phyloP scores from a whole-genome alignment of 2,888 invertebrate species.

The Ganaspis brasiliensis region DNA sequence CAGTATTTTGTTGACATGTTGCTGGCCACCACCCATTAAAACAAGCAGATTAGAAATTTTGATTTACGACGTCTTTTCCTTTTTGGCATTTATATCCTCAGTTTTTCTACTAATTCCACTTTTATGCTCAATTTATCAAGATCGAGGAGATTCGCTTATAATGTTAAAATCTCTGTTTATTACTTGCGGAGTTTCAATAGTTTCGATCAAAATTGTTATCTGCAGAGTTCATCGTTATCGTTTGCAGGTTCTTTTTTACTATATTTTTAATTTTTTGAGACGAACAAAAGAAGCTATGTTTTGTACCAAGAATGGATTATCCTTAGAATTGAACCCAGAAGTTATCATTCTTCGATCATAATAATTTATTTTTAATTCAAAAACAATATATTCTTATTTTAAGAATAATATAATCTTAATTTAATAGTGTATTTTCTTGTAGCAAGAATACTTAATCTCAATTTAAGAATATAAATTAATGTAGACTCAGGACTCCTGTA shows the following conservation, averaged over 20 bases:
- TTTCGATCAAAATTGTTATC: constrained; percentile 38
- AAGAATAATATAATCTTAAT: too few relatives aligned
- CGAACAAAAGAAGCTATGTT: too few relatives aligned
- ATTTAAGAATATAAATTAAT: too few relatives aligned
- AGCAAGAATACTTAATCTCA: too few relatives aligned
- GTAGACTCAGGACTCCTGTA: too few relatives aligned
- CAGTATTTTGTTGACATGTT: constrained; percentile 3
- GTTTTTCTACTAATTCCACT: constrained; percentile 35
- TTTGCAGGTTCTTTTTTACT: not conserved
- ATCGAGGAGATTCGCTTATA: constrained; percentile 41
- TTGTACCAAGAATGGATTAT: too few relatives aligned
- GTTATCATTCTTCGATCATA: too few relatives aligned
- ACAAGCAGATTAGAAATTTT: constrained; percentile 14
- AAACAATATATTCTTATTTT: too few relatives aligned
- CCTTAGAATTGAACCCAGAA: too few relatives aligned
- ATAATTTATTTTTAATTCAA: too few relatives aligned
- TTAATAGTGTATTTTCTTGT: too few relatives aligned
- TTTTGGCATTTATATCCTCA: constrained; percentile 19
- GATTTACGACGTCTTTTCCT: not conserved
- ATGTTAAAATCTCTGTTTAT: constrained; percentile 47
- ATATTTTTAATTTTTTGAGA: not conserved
- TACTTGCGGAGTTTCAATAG: constrained; percentile 40
- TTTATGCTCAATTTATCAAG: constrained; percentile 42
- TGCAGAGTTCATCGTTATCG: constrained; percentile 23
- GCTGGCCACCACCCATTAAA: constrained; percentile 15